Base-by-base conservation (phyloP, 2,888 invertebrate genomes). In the Cynaeus angustus region DNA sequence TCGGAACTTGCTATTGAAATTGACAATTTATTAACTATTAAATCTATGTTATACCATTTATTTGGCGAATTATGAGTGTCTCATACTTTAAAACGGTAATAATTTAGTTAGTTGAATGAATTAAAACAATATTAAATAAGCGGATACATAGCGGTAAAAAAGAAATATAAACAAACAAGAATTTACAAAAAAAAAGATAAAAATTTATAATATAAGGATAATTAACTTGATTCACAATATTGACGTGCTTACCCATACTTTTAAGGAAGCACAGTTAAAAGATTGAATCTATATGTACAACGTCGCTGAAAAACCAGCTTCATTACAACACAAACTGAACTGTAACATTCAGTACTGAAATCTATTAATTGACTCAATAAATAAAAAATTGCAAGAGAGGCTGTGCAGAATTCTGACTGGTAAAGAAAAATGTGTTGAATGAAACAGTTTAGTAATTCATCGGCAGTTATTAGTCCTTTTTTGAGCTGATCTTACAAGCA, bases 211-310 rank as follows among this genome's bases (percentile, higher is more conserved):
- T 37, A 16, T 10, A 43, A 21, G 21, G 10, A 21, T 46, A 66
- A 55, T 46, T 14, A 45, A 66, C 38, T 65, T 64, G 38, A 68
- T 55, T 64, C 68, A 68, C 68, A 68, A 68, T 68, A 68, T 10
- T 61, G 21, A 61, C 26, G 64, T 68, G 68, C 68, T 64, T 43
- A 64, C 68, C 56, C 68, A 59, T 33, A n/a, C 28, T 45, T 14
- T 30, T 13, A 53, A 68, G 68, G 68, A 68, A 68, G 68, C 68
- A 68, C 68, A 68, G 68, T 64, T 68, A 68, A 62, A 68, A 66
- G 61, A 45, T 59, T 67, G 68, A 46, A 62, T 62, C 46, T 61
- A 41, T 67, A 67, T 59, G 28, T 67, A 67, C 67, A 67, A 46
- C 21, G 21, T 50, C 10, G 53, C 66, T 58, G 62, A 68, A 58